Percentiles rank a stretch among this genome's conserved stretches.
These are phyloP conservation scores for Oncorhynchus tshawytscha DNA, from an alignment of 2,113 vertebrate species.

Conservation along the genomic window DNA sequence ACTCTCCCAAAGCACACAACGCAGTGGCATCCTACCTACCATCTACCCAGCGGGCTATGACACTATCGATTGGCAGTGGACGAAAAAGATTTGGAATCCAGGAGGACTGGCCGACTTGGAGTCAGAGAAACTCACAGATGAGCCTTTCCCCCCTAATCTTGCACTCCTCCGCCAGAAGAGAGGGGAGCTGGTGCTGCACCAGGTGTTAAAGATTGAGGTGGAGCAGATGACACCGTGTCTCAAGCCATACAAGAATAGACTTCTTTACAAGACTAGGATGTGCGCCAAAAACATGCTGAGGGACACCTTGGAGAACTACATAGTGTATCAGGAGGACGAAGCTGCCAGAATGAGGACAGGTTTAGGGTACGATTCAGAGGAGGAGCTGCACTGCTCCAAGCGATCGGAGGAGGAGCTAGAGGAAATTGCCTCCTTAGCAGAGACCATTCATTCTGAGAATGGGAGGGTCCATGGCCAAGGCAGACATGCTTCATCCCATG, in stretches of 20 bases:
- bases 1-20: constrained; percentile 40
- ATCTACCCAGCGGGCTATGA: constrained; percentile 84
- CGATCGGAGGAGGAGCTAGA: constrained; percentile 33
- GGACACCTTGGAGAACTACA: constrained; percentile 64
- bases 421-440: constrained; percentile 60
- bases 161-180: constrained; percentile 59
- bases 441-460: constrained; percentile 44
- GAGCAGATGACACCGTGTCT: constrained; percentile 69
- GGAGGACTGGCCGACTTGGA: constrained; percentile 36
- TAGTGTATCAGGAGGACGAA: constrained; percentile 64
- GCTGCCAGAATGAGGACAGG: constrained; percentile 39
- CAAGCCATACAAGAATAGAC: constrained; percentile 79
- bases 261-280: constrained; percentile 83
- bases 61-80: constrained; percentile 82
- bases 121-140: constrained; percentile 35
- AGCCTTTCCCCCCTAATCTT: constrained; percentile 49
- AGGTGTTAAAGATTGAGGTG: constrained; percentile 67
- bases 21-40: constrained; percentile 51
- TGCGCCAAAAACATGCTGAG: constrained; percentile 69
- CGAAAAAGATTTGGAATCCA: constrained; percentile 71
- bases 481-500: constrained; percentile 40
- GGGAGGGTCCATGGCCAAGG: constrained; percentile 38
- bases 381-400: constrained; percentile 67
- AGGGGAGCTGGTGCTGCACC: constrained; percentile 62
- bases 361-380: constrained; percentile 78